Evolutionary conservation across 1,140 invertebrate genomes (phyloP).

Genomic region (Theocolax elegans): DNA sequence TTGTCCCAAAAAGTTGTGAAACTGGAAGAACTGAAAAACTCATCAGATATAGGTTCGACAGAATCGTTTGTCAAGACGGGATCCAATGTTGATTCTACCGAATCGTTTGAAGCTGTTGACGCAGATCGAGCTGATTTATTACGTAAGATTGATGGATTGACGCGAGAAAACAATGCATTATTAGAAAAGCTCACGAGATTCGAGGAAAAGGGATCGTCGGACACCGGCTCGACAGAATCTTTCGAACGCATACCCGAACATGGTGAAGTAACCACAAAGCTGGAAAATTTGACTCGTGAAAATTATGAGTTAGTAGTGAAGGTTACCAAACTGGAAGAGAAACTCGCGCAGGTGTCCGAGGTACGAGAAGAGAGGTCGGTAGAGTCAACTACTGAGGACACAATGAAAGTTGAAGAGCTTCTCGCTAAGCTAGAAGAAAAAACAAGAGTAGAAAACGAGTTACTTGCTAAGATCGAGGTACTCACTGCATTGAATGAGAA

Average conservation of each 20-base stretch:
- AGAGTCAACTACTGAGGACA: not conserved
- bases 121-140: conserved; percentile 69
- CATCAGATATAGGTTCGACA: conserved; percentile 56
- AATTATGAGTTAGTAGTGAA: conserved; percentile 70
- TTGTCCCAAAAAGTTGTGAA: conserved; percentile 68
- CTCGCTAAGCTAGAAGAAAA: conserved; percentile 50
- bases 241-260: conserved; percentile 63
- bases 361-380: not conserved
- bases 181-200: conserved; percentile 68
- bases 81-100: conserved; percentile 54
- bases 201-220: conserved; percentile 70
- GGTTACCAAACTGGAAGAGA: conserved; percentile 65
- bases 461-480: conserved; percentile 45
- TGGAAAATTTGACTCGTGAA: conserved; percentile 74
- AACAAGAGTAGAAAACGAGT: conserved; percentile 47
- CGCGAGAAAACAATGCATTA: conserved; percentile 71
- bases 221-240: conserved; percentile 63
- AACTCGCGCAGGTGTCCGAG: conserved; percentile 40
- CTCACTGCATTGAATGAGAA: too few species aligned
- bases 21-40: conserved; percentile 67
- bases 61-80: conserved; percentile 57
- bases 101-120: conserved; percentile 57
- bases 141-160: conserved; percentile 75
- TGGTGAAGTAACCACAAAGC: conserved; percentile 73
- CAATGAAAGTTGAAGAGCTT: conserved; percentile 47